Evolutionary conservation across 2,888 invertebrate genomes (phyloP).

Genomic region (Brenthis daphne): DNA sequence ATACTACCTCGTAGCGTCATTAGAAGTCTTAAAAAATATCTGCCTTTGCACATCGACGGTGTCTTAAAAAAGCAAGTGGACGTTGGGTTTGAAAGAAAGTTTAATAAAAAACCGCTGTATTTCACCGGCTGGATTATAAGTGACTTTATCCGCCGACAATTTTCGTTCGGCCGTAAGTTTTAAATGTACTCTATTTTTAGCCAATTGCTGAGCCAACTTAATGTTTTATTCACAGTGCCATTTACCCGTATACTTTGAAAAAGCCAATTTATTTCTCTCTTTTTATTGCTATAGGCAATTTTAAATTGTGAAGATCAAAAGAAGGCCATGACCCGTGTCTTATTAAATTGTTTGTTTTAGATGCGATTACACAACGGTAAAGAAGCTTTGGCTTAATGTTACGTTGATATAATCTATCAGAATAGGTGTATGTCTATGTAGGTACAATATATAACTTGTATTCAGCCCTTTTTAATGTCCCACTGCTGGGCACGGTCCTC

Average conservation of each 20-base stretch:
- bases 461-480: no score
- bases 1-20: conserved; percentile 1
- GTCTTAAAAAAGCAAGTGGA: conserved; percentile 17
- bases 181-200: conserved; percentile 26
- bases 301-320: conserved; percentile 9
- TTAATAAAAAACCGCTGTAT: background rate
- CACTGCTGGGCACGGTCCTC: no score
- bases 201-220: conserved; percentile 26
- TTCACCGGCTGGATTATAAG: conserved; percentile 8
- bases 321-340: conserved; percentile 4
- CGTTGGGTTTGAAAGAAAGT: conserved; percentile 7
- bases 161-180: conserved; percentile 20
- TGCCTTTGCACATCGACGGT: conserved; percentile 11
- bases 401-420: no score
- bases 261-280: conserved; percentile 6
- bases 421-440: no score
- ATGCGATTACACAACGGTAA: no score
- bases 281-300: conserved; percentile 4
- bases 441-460: no score
- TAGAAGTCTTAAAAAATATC: conserved; percentile 18
- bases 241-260: conserved; percentile 20
- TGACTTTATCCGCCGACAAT: conserved; percentile 14
- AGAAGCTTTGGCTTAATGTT: no score
- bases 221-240: conserved; percentile 31
- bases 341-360: conserved; percentile 12